A percentile compares a stretch with the other conserved stretches of the same genome.
Conservation (phyloP, 2,888 invertebrate species). For the Drosophila diplacantha region DNA sequence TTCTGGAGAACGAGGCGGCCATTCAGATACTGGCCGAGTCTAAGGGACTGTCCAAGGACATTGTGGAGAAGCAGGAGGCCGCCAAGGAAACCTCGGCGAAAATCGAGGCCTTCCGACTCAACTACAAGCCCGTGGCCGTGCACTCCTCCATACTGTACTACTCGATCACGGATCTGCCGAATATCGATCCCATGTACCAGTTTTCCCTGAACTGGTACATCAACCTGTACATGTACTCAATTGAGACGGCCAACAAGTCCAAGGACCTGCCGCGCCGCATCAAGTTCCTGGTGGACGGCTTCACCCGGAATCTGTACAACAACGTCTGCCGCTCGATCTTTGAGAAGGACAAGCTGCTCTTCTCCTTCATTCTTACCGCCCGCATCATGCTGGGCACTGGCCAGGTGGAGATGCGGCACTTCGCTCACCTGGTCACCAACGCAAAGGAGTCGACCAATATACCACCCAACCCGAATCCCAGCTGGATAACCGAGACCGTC, state of each 20-base stretch:
- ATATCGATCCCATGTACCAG: slow-evolving; percentile 96
- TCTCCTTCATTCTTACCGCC: slow-evolving; percentile 86
- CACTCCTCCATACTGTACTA: slow-evolving; percentile 93
- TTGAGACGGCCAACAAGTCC: slow-evolving; percentile 78
- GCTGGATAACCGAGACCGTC: slow-evolving; percentile 88
- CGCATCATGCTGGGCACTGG: slow-evolving; percentile 83
- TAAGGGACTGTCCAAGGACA: slow-evolving; percentile 88
- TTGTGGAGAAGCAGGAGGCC: slow-evolving; percentile 89
- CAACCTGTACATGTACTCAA: slow-evolving; percentile 80
- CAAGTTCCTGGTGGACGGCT: slow-evolving; percentile 86
- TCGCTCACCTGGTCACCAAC: slow-evolving; percentile 87
- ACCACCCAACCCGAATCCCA: slow-evolving; percentile 84
- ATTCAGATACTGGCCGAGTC: slow-evolving; percentile 92
- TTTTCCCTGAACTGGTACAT: slow-evolving; percentile 96
- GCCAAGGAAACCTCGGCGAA: slow-evolving; percentile 89
- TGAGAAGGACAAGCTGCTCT: slow-evolving; percentile 91
- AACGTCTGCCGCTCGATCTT: slow-evolving; percentile 94
- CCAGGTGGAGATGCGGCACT: slow-evolving; percentile 82
- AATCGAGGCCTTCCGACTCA: slow-evolving; percentile 88
- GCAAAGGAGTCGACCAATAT: slow-evolving; percentile 72
- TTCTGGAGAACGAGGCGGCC: slow-evolving; percentile 93
- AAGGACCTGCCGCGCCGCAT: slow-evolving; percentile 87
- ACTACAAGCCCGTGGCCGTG: slow-evolving; percentile 91
- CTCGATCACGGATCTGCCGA: slow-evolving; percentile 90
- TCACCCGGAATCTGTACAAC: slow-evolving; percentile 89